phyloP scores from a whole-genome alignment of 2,888 invertebrate species.

The Drosophila tanythrix region DNA sequence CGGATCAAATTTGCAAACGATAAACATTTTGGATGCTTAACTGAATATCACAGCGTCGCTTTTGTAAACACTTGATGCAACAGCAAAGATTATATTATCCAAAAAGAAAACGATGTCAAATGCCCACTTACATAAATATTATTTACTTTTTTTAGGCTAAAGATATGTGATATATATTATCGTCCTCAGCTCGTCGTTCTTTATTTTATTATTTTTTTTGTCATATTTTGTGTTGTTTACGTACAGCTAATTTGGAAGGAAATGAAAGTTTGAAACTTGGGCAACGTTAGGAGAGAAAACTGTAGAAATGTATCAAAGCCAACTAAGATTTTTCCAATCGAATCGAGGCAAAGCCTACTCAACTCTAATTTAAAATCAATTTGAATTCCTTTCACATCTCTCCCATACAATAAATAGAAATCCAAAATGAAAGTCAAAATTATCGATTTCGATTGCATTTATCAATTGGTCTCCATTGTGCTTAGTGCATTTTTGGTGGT shows the following conservation, averaged over 20 bases:
- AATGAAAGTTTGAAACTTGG: neutral
- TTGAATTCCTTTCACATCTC: neutral
- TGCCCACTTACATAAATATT: neutral
- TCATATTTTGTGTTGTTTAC: neutral
- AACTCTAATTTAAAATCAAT: neutral
- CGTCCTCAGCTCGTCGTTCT: neutral
- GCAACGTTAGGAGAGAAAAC: neutral
- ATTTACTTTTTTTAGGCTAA: neutral
- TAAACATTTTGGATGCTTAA: conserved; percentile 35
- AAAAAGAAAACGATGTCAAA: neutral
- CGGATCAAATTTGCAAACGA: conserved; percentile 63
- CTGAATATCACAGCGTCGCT: neutral
- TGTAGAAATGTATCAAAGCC: neutral
- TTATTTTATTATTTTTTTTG: neutral
- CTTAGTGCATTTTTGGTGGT: neutral
- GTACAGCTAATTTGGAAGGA: neutral
- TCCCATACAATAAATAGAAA: neutral
- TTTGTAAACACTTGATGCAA: neutral
- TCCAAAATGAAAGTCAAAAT: neutral
- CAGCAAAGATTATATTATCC: neutral
- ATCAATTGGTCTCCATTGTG: neutral
- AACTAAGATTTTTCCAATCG: neutral
- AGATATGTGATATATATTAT: conserved; percentile 4
- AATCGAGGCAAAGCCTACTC: neutral
- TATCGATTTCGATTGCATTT: neutral